phyloP scores from a whole-genome alignment of 1,140 invertebrate genomes.

The Geopemphigus sp. region DNA sequence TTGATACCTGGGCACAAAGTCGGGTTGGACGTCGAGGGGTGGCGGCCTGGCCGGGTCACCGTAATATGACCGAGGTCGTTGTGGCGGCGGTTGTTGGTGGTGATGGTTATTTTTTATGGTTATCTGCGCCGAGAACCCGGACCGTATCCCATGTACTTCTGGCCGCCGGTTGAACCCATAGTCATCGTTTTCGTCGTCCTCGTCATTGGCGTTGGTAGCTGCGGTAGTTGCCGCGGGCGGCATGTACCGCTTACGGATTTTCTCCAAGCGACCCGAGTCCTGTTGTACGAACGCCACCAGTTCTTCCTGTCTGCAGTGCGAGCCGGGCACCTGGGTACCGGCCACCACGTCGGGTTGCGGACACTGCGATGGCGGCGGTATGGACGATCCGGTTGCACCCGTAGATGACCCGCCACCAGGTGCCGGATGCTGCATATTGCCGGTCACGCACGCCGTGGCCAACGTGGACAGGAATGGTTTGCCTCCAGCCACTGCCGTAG shows the following conservation, averaged over 20 bases:
- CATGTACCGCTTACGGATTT: constrained; percentile 71
- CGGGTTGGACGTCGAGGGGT: constrained; percentile 54
- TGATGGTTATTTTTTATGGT: constrained; percentile 66
- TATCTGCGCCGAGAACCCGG: constrained; percentile 76
- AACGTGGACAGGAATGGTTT: constrained; percentile 73
- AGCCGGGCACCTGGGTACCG: constrained; percentile 63
- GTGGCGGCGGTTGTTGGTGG: constrained; percentile 60
- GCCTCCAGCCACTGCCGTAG: neutral
- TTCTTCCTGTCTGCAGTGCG: constrained; percentile 63
- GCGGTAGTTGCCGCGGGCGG: neutral
- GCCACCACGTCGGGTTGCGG: constrained; percentile 68
- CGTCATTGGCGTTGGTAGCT: constrained; percentile 53
- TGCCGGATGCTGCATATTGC: constrained; percentile 50
- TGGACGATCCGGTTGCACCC: neutral
- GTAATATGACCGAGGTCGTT: constrained; percentile 57
- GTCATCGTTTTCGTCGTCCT: constrained; percentile 77
- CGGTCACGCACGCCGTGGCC: constrained; percentile 68
- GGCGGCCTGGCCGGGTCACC: constrained; percentile 56
- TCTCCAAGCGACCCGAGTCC: constrained; percentile 74
- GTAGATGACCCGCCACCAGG: neutral
- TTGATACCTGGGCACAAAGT: constrained; percentile 50
- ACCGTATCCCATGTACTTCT: constrained; percentile 74
- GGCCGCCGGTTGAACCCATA: constrained; percentile 86
- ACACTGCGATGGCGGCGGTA: constrained; percentile 6
- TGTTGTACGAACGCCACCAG: constrained; percentile 80